Percentiles rank a stretch among this genome's conserved stretches.
These are phyloP conservation scores for Ispidina lecontei DNA, from an alignment of 2,797 vertebrate species.

Conservation along the genomic window DNA sequence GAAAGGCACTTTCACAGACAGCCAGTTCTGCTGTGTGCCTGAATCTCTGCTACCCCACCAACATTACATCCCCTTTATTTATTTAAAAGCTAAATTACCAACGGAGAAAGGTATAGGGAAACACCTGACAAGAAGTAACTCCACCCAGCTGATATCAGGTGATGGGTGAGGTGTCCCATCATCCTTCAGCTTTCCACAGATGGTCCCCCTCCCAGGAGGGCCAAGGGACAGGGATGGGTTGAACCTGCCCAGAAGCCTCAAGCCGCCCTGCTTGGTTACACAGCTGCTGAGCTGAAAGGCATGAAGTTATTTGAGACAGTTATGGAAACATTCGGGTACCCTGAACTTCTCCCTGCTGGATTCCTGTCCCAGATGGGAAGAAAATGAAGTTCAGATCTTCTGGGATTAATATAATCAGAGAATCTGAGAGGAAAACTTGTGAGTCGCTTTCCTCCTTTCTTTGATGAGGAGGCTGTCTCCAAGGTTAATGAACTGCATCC, in stretches of 20 bases:
- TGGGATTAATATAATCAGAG: constrained; percentile 73
- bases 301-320: constrained; percentile 58
- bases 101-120: not conserved
- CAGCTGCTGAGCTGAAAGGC: constrained; percentile 59
- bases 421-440: not conserved
- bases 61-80: not conserved
- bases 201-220: not conserved
- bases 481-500: constrained; percentile 58
- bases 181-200: not conserved
- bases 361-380: constrained; percentile 72
- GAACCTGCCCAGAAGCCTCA: not conserved
- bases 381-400: constrained; percentile 76
- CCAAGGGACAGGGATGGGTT: not conserved
- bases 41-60: not conserved
- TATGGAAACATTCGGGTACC: constrained; percentile 70
- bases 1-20: not conserved
- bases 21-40: fast-evolving
- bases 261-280: not conserved
- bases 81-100: not conserved
- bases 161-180: not conserved
- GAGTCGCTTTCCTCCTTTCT: not conserved
- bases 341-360: constrained; percentile 71
- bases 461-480: constrained; percentile 19
- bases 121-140: fast-evolving
- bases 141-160: not conserved